A percentile compares a stretch with the other conserved stretches of the same genome.
phyloP scores from a whole-genome alignment of 2,113 vertebrate genomes.

The Fukomys damarensis region DNA sequence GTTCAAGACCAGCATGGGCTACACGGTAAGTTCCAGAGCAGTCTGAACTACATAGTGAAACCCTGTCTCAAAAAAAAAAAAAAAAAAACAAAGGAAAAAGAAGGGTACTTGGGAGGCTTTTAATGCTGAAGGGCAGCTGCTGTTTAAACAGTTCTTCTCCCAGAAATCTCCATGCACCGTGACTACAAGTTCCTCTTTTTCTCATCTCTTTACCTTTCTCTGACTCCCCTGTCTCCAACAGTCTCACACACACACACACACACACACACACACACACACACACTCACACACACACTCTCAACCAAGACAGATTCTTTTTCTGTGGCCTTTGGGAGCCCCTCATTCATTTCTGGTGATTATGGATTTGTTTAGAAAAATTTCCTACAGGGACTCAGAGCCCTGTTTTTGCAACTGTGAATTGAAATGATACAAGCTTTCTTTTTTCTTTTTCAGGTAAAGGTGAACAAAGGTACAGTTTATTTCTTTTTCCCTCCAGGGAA shows the following conservation, averaged over 20 bases:
- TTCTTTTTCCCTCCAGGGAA: conserved; percentile 24
- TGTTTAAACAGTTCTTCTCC: background rate
- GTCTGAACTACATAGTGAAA: no score
- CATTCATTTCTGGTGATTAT: conserved; percentile 22
- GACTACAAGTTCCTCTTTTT: background rate
- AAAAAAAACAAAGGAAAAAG: no score
- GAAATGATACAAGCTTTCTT: conserved; percentile 35
- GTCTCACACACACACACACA: background rate
- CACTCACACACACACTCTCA: background rate
- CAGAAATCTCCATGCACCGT: background rate
- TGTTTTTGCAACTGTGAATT: conserved; percentile 39
- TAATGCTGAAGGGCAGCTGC: background rate
- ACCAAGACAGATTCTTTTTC: background rate
- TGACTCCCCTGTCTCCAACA: background rate
- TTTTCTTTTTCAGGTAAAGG: conserved; percentile 48
- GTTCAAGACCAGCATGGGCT: no score
- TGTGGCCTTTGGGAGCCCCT: background rate
- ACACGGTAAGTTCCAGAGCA: no score
- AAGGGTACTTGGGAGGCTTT: background rate
- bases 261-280: background rate
- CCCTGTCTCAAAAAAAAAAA: no score
- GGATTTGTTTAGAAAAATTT: conserved; percentile 52
- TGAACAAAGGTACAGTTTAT: conserved; percentile 60
- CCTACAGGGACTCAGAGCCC: background rate
- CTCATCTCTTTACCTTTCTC: background rate